These are phyloP conservation scores for Euura lappo DNA, from an alignment of 1,140 invertebrate genomes.

Conservation along the genomic window DNA sequence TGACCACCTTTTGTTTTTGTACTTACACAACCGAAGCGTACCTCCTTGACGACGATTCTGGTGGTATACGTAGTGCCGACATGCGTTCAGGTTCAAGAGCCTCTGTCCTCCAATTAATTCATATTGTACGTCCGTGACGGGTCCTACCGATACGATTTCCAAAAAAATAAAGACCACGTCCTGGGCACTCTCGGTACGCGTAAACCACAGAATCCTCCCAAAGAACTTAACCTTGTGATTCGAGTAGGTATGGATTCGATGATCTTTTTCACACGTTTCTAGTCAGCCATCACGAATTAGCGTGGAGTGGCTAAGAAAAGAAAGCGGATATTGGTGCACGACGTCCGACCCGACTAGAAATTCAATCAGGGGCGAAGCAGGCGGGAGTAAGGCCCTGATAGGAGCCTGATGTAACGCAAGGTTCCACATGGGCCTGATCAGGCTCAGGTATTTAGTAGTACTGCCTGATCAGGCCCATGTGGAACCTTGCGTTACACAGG, in stretches of 20 bases:
- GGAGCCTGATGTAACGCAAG: no score
- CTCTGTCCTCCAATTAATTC: neutral
- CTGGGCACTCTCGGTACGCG: neutral
- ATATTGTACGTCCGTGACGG: neutral
- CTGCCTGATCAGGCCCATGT: no score
- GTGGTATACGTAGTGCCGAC: neutral
- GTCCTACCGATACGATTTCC: no score
- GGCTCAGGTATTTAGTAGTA: no score
- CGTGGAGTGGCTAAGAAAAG: neutral
- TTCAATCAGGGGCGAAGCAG: no score
- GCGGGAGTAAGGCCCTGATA: no score
- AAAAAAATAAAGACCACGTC: neutral
- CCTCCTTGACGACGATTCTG: neutral
- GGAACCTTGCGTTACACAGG: no score
- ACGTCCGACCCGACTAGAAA: neutral
- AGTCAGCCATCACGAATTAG: neutral
- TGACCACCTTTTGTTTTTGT: constrained; percentile 1
- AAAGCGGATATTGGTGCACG: neutral
- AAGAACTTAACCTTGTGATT: neutral
- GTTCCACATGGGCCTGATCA: no score
- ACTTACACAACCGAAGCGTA: neutral
- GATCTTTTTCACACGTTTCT: neutral
- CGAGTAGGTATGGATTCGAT: neutral
- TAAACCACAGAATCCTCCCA: no score
- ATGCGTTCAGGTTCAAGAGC: neutral